phyloP scores from a whole-genome alignment of 2,888 invertebrate species.

The Drosophila ochracea region DNA sequence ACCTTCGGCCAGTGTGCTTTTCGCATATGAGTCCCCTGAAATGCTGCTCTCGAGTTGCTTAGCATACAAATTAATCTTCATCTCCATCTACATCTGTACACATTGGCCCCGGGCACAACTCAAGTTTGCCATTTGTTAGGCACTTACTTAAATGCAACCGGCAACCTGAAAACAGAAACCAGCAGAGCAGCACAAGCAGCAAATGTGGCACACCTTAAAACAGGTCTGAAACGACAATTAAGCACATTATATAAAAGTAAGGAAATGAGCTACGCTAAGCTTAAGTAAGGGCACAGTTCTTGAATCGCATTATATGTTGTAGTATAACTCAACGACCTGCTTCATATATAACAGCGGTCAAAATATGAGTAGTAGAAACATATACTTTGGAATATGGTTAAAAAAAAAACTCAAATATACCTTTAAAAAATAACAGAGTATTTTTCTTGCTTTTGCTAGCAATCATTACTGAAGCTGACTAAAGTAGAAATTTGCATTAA shows the following conservation, averaged over 20 bases:
- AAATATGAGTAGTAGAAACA: not conserved
- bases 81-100: conserved; percentile 46
- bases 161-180: conserved; percentile 13
- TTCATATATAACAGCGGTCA: not conserved
- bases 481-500: not conserved
- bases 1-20: conserved; percentile 53
- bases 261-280: not conserved
- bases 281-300: not conserved
- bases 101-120: conserved; percentile 45
- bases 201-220: conserved; percentile 5
- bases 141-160: conserved; percentile 50
- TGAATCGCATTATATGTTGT: not conserved
- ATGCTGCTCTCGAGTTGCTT: conserved; percentile 51
- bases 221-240: conserved; percentile 33
- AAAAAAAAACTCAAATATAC: not conserved
- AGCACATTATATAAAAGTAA: not conserved
- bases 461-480: not conserved
- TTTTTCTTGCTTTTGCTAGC: too few relatives aligned
- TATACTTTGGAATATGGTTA: not conserved
- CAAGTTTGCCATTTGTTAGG: conserved; percentile 67
- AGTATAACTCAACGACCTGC: not conserved
- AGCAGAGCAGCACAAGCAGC: not conserved
- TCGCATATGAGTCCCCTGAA: conserved; percentile 37
- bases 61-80: conserved; percentile 74
- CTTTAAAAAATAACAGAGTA: not conserved